Evolutionary conservation across 2,888 invertebrate genomes (phyloP), one percentile per base, ranked within the genome.

Genomic region (Notodonta ziczac): DNA sequence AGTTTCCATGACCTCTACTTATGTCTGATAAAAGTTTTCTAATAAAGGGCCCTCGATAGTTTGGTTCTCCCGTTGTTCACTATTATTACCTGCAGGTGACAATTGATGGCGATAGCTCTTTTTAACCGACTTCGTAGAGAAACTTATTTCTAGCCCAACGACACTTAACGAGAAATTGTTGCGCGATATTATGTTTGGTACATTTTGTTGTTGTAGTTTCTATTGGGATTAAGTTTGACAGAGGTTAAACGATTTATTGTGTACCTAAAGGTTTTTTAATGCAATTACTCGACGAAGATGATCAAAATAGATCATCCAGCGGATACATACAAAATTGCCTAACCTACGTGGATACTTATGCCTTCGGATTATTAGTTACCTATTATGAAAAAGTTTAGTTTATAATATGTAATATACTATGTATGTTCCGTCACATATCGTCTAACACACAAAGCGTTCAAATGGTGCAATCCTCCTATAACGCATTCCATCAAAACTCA

Each of bases 51-150:
- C 81, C 83, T 83, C 82, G 78, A 88, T 87, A 87, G 86, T 82
- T 83, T 86, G 89, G 86, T 87, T 90, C 63, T 79, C 80, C 73
- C 76, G 80, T 84, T 84, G 84, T 83, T 81, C 73, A 70, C 83
- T 83, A 84, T 93, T 93, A 93, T 92, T 91, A 88, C 88, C 82
- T 87, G 85, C 87, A 81, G 88, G 91, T 92, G 92, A 91, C 93
- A 93, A 93, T 93, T 91, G 91, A 93, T 93, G 87, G 82, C 84
- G 77, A 90, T 89, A 83, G 88, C 82, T 88, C 86, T 88, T 89
- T 90, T 88, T 88, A 88, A 88, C 86, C 86, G 85, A 87, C 88
- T 90, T 89, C 74, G 75, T 60, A 72, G 81, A 76, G 70, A 73
- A 84, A 84, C 73, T 84, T 84, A 67, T 63, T 67, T 72, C 62